Base-by-base conservation (phyloP, 2,888 invertebrate species). In the Horisme vitalbata region DNA sequence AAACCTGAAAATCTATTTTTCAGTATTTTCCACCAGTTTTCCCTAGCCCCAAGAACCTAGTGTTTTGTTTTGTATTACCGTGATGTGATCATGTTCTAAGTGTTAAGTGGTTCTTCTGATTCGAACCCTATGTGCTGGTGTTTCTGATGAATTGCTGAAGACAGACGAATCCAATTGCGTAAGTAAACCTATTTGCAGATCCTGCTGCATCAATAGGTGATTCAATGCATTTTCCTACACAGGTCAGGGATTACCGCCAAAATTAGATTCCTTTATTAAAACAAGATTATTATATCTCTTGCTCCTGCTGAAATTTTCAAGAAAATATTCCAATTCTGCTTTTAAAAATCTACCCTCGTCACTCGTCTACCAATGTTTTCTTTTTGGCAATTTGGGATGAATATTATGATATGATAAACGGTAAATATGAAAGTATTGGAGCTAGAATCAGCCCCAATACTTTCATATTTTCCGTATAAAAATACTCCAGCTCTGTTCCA, bases 121-220 rank as follows among this genome's bases (percentile, higher is more conserved):
- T 86, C 75, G 74, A 83, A 86, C 79, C 68, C 68, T 75, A 72
- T 61, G 67, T 68, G 73, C 83, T 85, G 65, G 65, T 67, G 66
- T 75, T 41, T 75, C 77, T 77, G 77, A 80, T 85, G 78, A 76
- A 78, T 77, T 77, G 68, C 68, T 66, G 55, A 49, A 63, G 60
- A 59, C 60, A 63, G 69, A 66, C 75, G 73, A 65, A 61, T 46
- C 26, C 75, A 83, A 83, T 85, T 84, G 84, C 86, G 87, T 87
- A 85, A 87, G 87, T 87, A 76, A 15, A 49, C 30, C 38, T 59
- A 54, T 59, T 59, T 41, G 18, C 32, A 13, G 37, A 21, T 24
- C 26, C 4, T 9, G n/a, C 9, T 11, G 10, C 33, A 27, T 11
- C 38, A n/a, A n/a, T 23, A 24, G 43, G 21, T 24, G 23, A 1